These are phyloP conservation scores for Mythimna impura DNA, from an alignment of 2,888 invertebrate species.

Conservation along the genomic window DNA sequence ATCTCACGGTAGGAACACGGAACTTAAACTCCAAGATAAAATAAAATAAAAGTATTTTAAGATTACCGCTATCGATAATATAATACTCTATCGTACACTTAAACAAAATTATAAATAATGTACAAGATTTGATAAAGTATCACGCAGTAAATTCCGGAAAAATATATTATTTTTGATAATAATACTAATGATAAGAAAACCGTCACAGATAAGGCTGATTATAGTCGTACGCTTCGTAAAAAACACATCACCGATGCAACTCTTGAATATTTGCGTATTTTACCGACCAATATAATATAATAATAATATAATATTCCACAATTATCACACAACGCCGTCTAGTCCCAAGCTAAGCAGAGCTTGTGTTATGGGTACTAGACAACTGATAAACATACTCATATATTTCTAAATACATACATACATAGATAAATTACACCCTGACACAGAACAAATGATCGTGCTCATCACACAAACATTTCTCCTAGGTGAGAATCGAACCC, in stretches of 20 bases:
- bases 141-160: constrained; percentile 27
- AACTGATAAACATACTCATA: no score
- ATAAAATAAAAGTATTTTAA: constrained; percentile 15
- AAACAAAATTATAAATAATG: constrained; percentile 45
- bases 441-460: no score
- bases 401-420: no score
- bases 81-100: constrained; percentile 36
- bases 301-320: no score
- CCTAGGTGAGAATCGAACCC: no score
- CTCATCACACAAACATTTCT: no score
- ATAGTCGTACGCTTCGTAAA: background rate
- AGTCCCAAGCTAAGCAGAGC: no score
- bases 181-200: constrained; percentile 14
- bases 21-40: constrained; percentile 5
- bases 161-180: constrained; percentile 35
- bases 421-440: no score
- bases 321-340: no score
- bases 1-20: constrained; percentile 7
- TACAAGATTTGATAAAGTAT: constrained; percentile 45
- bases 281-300: no score
- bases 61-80: constrained; percentile 29
- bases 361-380: no score
- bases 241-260: constrained; percentile 7
- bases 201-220: constrained; percentile 34
- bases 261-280: background rate